Percentiles rank a stretch among this genome's conserved stretches.
Conservation (phyloP, 1,140 invertebrate genomes). For the Sitophilus oryzae region DNA sequence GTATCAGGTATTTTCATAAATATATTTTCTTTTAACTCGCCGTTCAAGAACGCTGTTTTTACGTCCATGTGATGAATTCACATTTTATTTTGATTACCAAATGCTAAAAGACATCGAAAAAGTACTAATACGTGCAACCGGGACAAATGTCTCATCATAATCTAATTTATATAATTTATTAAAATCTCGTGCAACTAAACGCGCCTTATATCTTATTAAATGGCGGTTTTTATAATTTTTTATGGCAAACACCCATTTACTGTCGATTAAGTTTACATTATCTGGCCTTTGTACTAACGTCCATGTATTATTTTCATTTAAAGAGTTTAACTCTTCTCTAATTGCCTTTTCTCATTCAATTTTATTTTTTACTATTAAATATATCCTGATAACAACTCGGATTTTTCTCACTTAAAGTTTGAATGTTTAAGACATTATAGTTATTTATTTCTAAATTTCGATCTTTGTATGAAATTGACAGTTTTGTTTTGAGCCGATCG, state of each 20-base stretch:
- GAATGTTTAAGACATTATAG: background rate
- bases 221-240: conserved; percentile 39
- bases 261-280: conserved; percentile 42
- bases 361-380: background rate
- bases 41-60: conserved; percentile 41
- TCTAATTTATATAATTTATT: conserved; percentile 39
- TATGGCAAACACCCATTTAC: conserved; percentile 40
- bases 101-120: conserved; percentile 42
- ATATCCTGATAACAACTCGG: no score
- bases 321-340: conserved; percentile 40
- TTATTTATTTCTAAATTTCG: conserved; percentile 2
- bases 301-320: conserved; percentile 42
- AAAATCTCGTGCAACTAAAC: conserved; percentile 44
- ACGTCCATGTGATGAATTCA: conserved; percentile 42
- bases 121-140: conserved; percentile 23
- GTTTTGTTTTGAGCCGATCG: conserved; percentile 7
- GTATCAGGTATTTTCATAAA: conserved; percentile 43
- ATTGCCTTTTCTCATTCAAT: conserved; percentile 42
- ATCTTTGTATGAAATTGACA: conserved; percentile 1
- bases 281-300: conserved; percentile 39
- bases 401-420: no score
- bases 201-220: conserved; percentile 42
- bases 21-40: conserved; percentile 40
- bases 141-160: conserved; percentile 37
- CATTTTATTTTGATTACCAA: conserved; percentile 44